Evolutionary conservation across 35 echinoderm and acorn worm genomes (phyloP).

Genomic region (Anneissia japonica): DNA sequence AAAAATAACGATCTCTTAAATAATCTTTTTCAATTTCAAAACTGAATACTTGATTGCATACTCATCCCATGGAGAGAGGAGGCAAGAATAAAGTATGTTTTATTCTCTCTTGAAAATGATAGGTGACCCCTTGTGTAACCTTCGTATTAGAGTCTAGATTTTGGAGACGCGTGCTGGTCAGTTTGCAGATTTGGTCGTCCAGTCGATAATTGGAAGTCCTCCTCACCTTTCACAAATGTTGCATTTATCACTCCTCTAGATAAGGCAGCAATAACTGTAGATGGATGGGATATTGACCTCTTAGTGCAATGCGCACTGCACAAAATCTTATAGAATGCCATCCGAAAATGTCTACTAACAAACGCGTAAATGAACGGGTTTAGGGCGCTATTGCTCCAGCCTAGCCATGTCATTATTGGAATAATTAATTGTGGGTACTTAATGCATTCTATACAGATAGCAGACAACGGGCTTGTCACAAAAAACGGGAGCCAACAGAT

Average conservation of each 20-base stretch:
- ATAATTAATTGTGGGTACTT: conserved; percentile 45
- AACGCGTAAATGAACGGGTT: conserved; percentile 94
- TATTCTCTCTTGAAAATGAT: too few species aligned
- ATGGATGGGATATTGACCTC: background rate
- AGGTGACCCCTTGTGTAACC: too few species aligned
- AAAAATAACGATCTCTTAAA: too few species aligned
- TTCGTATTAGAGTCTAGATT: too few species aligned
- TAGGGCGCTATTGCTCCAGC: conserved; percentile 80
- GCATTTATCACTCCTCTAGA: background rate
- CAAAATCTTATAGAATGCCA: conserved; percentile 66
- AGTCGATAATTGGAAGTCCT: too few species aligned
- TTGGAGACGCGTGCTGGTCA: too few species aligned
- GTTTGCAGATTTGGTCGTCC: too few species aligned
- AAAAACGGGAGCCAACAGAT: conserved; percentile 93
- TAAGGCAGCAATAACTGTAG: background rate
- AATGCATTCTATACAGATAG: conserved; percentile 46
- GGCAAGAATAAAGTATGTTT: too few species aligned
- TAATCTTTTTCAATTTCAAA: too few species aligned
- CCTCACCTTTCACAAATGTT: background rate
- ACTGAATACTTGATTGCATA: too few species aligned
- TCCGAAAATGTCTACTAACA: conserved; percentile 67
- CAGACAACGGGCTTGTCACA: conserved; percentile 35
- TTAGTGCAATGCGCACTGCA: conserved; percentile 27
- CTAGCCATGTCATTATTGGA: conserved; percentile 74
- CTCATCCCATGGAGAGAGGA: too few species aligned